Conservation (phyloP, 2,113 vertebrate species). For the Myodes glareolus region DNA sequence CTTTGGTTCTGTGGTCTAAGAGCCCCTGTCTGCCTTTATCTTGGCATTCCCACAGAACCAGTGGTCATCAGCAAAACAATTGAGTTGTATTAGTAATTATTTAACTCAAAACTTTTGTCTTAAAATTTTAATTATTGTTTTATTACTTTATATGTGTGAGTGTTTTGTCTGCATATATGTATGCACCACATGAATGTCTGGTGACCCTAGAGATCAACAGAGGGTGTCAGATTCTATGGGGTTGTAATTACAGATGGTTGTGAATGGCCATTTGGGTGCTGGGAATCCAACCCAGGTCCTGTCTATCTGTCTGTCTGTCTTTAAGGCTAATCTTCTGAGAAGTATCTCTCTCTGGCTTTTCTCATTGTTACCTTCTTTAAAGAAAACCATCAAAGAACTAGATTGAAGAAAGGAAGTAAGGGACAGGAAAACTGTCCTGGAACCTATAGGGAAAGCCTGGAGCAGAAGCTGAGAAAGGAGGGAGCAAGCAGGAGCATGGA, state of each 20-base stretch:
- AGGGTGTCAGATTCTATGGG: not conserved
- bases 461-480: slow-evolving; percentile 8
- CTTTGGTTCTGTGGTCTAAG: not conserved
- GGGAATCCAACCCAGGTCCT: not conserved
- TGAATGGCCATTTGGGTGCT: not conserved
- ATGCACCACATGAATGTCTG: not conserved
- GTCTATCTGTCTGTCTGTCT: no score
- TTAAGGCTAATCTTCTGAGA: slow-evolving; percentile 27
- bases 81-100: slow-evolving; percentile 4
- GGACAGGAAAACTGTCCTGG: slow-evolving; percentile 60
- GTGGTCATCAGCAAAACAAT: not conserved
- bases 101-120: slow-evolving; percentile 30
- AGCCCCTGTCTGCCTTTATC: slow-evolving; percentile 6
- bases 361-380: slow-evolving; percentile 78
- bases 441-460: slow-evolving; percentile 3
- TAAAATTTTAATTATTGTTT: not conserved
- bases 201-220: not conserved
- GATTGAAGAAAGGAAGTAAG: slow-evolving; percentile 75
- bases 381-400: slow-evolving; percentile 72
- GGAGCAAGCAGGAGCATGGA: not conserved
- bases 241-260: not conserved
- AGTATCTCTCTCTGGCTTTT: slow-evolving; percentile 25
- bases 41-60: slow-evolving; percentile 39
- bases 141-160: not conserved
- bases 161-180: not conserved